Evolutionary conservation across 2,113 vertebrate genomes (phyloP), one percentile per base, ranked within the genome.

Genomic region (Otis tarda): DNA sequence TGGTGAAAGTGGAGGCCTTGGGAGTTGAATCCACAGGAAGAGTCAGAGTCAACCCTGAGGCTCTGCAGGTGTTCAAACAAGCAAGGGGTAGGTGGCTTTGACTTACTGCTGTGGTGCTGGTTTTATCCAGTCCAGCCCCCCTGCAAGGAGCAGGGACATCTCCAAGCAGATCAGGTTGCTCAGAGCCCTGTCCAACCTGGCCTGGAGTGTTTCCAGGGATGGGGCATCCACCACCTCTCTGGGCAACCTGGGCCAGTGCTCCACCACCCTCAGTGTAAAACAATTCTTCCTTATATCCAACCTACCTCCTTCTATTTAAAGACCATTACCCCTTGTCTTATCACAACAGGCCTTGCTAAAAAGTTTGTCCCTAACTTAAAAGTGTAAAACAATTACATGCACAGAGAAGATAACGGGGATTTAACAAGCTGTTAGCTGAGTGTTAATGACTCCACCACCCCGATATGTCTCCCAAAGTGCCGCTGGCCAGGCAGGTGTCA

Each of bases 11-110:
- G 98, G 98, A 99, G 11, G 97, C 98, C 41, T 74, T 98, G 21
- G 98, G 95, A 18, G 94, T 94, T 0, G 98, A 98, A 83, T 93
- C 98, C 5, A 92, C 97, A 0, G 98, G 98, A 85, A 98, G 98
- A 20, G 97, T 98, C 83, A 99, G 97, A 96, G 98, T 99, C 84
- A 98, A 99, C 68, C 97, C 98, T 0, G 98, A 99, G 92, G 98
- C 99, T 4, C 94, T 99, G 92, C 88, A 94, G 76, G 91, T 98
- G 90, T 99, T 98, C 91, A 97, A 97, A 68, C 98, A 99, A 82
- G 99, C 99, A 35, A 98, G 97, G 93, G 98, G 99, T 99, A 92
- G 98, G 99, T 98, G 45, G n/a, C n/a, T 43, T 81, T 65, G 74
- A 15, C 31, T 43, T 56, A n/a, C 27, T 37, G 55, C 22, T 28